Percentiles rank a stretch among this genome's conserved stretches.
These are phyloP conservation scores for Doryteuthis pealeii DNA, from an alignment of 1,140 invertebrate genomes.

Conservation along the genomic window DNA sequence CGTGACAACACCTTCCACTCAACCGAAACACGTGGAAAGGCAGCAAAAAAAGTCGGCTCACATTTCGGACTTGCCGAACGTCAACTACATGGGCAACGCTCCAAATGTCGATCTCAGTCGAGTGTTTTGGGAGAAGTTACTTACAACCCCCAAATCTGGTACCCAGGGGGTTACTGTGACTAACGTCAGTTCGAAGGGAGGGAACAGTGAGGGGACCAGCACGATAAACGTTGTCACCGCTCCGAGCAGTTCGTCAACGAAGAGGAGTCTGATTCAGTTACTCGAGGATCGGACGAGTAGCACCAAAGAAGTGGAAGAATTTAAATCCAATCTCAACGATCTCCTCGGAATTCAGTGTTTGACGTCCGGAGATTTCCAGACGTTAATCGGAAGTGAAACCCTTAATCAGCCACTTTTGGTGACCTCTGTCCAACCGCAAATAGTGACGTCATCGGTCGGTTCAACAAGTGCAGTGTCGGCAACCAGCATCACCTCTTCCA, in stretches of 20 bases:
- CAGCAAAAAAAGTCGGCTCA: not conserved
- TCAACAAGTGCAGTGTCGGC: not conserved
- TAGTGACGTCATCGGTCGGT: not conserved
- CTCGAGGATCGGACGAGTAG: not conserved
- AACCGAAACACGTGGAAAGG: not conserved
- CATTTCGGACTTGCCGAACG: conserved; percentile 25
- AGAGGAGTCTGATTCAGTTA: conserved; percentile 21
- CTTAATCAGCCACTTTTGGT: not conserved
- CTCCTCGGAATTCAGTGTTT: not conserved
- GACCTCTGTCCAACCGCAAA: not conserved
- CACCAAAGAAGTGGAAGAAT: not conserved
- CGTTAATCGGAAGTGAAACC: not conserved
- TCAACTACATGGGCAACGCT: conserved; percentile 32
- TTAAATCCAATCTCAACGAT: not conserved
- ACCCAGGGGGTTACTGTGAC: not conserved
- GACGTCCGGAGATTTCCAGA: not conserved
- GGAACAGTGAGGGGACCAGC: conserved; percentile 15
- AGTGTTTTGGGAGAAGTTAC: not conserved
- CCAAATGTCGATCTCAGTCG: conserved; percentile 30
- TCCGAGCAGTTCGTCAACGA: conserved; percentile 15
- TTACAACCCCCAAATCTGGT: not conserved
- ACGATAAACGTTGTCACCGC: conserved; percentile 18
- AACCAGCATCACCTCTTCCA: not conserved
- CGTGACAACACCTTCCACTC: not conserved
- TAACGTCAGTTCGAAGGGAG: not conserved